Evolutionary conservation across 35 echinoderm and acorn worm genomes (phyloP).

Genomic region (Lytechinus pictus): DNA sequence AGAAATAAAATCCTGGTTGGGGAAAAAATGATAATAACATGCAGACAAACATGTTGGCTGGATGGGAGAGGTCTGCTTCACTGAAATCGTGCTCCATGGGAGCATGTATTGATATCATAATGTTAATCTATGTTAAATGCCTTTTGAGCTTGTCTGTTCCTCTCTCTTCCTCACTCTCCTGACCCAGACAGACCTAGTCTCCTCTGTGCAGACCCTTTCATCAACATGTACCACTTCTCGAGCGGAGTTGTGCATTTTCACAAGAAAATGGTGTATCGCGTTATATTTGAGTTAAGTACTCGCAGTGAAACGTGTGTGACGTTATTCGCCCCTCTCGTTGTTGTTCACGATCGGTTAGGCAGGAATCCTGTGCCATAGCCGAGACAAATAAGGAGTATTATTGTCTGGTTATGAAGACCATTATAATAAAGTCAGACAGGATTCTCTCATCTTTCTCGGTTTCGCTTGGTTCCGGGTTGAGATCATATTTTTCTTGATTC

Average conservation of each 20-base stretch:
- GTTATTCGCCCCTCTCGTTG: background rate
- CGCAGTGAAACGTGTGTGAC: background rate
- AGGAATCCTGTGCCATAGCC: background rate
- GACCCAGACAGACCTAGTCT: background rate
- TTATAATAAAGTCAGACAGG: background rate
- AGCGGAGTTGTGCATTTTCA: background rate
- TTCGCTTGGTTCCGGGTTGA: background rate
- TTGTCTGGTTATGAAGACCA: background rate
- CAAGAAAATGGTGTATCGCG: background rate
- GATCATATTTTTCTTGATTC: background rate
- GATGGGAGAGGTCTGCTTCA: background rate
- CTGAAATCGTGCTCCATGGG: background rate
- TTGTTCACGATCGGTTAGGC: background rate
- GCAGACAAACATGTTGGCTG: background rate
- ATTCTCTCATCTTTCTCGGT: background rate
- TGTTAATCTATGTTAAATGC: constrained; percentile 9
- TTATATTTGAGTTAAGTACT: background rate
- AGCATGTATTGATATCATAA: background rate
- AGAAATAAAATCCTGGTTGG: no score
- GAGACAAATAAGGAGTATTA: background rate
- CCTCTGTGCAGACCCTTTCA: background rate
- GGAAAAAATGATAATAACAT: background rate
- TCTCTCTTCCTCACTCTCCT: background rate
- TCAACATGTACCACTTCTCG: background rate
- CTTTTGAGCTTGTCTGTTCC: background rate